Evolutionary conservation across 2,888 invertebrate species (phyloP).

Genomic region (Cotesia congregata): DNA sequence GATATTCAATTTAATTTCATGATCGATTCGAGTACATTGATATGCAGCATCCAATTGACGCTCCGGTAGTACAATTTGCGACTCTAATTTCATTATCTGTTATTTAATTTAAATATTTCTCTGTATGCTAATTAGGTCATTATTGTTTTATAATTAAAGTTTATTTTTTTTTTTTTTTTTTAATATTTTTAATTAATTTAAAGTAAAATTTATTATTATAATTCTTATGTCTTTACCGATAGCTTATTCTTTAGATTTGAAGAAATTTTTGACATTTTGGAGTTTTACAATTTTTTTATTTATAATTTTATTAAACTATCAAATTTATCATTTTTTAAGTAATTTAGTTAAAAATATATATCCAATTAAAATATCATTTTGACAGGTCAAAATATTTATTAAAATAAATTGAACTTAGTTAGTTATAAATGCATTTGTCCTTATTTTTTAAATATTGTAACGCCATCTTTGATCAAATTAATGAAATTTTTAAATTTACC

Average conservation of each 20-base stretch:
- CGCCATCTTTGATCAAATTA: background rate
- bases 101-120: conserved; percentile 10
- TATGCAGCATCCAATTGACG: conserved; percentile 51
- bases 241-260: background rate
- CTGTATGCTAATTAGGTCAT: background rate
- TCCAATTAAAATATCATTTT: background rate
- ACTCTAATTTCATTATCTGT: conserved; percentile 49
- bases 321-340: background rate
- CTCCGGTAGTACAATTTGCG: conserved; percentile 46
- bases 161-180: no score
- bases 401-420: background rate
- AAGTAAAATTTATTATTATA: no score
- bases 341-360: background rate
- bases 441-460: background rate
- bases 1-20: conserved; percentile 50
- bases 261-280: no score
- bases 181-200: no score
- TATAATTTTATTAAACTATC: background rate
- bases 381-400: background rate
- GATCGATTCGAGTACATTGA: conserved; percentile 51
- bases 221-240: background rate
- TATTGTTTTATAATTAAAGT: background rate
- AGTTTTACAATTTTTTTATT: background rate
- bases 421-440: no score
- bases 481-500: background rate